Percentiles rank a stretch among this genome's conserved stretches.
Evolutionary conservation across 2,113 vertebrate genomes (phyloP).

Genomic region (Chauna torquata): DNA sequence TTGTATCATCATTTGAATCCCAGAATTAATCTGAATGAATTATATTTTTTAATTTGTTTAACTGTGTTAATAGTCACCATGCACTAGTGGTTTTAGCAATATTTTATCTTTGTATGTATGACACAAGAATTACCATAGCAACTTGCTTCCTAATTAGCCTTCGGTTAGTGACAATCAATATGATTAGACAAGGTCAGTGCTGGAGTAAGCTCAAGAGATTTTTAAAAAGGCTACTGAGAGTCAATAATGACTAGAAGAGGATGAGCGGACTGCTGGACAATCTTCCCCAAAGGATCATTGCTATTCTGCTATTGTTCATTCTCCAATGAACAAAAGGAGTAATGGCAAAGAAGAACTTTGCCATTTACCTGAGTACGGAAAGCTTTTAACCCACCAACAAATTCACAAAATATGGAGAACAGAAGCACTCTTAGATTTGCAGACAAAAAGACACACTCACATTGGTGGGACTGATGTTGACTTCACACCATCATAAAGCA

Average conservation of each 20-base stretch:
- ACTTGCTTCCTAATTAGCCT: conserved; percentile 76
- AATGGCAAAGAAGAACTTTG: neutral
- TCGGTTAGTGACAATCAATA: conserved; percentile 72
- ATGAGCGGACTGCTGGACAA: neutral
- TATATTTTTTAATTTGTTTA: conserved; percentile 73
- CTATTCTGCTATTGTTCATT: neutral
- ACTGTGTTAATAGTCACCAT: conserved; percentile 62
- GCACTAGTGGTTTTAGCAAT: conserved; percentile 63
- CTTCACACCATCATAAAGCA: neutral
- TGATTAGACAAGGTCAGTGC: conserved; percentile 73
- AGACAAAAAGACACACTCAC: neutral
- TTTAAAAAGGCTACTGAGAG: conserved; percentile 21
- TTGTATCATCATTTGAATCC: conserved; percentile 50
- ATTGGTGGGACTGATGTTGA: neutral
- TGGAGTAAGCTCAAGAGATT: conserved; percentile 35
- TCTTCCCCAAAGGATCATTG: neutral
- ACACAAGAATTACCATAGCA: conserved; percentile 78
- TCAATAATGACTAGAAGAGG: neutral
- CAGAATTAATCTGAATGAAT: conserved; percentile 75
- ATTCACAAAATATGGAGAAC: neutral
- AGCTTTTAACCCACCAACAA: conserved; percentile 18
- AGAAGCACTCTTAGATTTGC: neutral
- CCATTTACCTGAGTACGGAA: neutral
- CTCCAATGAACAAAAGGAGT: neutral
- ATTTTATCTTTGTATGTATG: conserved; percentile 73